A percentile compares a stretch with the other conserved stretches of the same genome.
Evolutionary conservation across 2,888 invertebrate species (phyloP).

Genomic region (Rotaria magnacalcarata): DNA sequence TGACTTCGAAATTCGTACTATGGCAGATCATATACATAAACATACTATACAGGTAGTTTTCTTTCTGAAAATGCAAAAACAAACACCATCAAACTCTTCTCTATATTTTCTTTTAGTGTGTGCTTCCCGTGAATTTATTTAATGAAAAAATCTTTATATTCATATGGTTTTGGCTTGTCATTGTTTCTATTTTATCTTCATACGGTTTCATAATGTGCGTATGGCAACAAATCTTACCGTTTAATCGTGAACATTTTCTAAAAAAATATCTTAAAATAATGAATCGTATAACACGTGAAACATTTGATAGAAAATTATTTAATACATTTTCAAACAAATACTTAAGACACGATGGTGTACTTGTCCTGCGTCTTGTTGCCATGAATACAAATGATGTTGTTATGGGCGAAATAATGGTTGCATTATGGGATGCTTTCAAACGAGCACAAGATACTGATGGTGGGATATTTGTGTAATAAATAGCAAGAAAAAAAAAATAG

Average conservation of each 20-base stretch:
- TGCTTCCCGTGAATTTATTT: constrained; percentile 48
- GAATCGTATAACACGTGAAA: constrained; percentile 45
- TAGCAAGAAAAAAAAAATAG: too few species aligned
- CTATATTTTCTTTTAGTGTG: constrained; percentile 46
- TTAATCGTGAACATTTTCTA: constrained; percentile 42
- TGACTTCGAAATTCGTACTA: constrained; percentile 48
- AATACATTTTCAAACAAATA: constrained; percentile 42
- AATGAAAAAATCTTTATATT: constrained; percentile 47
- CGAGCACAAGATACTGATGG: constrained; percentile 45
- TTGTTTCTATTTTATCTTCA: constrained; percentile 40
- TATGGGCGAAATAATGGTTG: constrained; percentile 46
- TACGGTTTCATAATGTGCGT: constrained; percentile 44
- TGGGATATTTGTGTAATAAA: constrained; percentile 43
- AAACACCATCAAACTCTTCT: neutral
- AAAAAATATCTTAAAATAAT: constrained; percentile 46
- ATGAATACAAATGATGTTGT: constrained; percentile 45
- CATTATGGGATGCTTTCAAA: constrained; percentile 46
- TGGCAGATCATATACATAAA: constrained; percentile 46
- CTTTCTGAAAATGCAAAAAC: too few species aligned
- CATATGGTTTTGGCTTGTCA: constrained; percentile 47
- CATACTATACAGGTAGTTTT: constrained; percentile 45
- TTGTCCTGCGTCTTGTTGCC: constrained; percentile 41
- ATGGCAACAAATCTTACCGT: constrained; percentile 42
- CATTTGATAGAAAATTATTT: constrained; percentile 46
- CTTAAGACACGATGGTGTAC: constrained; percentile 40